phyloP scores from a whole-genome alignment of 1,140 invertebrate species.

The Aradophagus sp. region DNA sequence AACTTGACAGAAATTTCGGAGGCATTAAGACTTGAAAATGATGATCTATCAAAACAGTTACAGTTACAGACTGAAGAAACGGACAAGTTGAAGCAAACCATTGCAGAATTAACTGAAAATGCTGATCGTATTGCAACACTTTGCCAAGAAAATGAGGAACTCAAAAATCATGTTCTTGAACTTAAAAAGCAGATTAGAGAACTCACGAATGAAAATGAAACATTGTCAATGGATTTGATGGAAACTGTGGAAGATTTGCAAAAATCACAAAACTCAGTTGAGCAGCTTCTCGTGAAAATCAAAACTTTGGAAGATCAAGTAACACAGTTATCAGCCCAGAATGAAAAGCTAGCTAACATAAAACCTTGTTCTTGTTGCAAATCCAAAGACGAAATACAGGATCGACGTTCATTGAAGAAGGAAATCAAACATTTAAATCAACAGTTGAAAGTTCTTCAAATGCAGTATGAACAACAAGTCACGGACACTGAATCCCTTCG shows the following conservation, averaged over 20 bases:
- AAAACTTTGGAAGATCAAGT: conserved; percentile 16
- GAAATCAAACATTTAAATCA: conserved; percentile 59
- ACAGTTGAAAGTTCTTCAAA: conserved; percentile 58
- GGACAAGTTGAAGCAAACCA: too few relatives aligned
- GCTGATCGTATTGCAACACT: too few relatives aligned
- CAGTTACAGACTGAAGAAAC: too few relatives aligned
- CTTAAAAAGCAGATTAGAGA: too few relatives aligned
- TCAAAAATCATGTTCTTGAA: too few relatives aligned
- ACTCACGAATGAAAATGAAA: conserved; percentile 24
- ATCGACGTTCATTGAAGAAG: conserved; percentile 53
- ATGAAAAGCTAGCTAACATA: conserved; percentile 7
- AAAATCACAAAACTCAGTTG: conserved; percentile 16
- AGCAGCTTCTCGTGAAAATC: neutral
- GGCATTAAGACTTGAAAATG: too few relatives aligned
- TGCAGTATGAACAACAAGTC: conserved; percentile 59
- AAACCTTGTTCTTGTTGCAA: neutral
- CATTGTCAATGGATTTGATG: conserved; percentile 30
- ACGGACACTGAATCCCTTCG: conserved; percentile 28
- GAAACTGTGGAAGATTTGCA: conserved; percentile 31
- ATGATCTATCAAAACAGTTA: too few relatives aligned
- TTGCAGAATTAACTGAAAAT: too few relatives aligned
- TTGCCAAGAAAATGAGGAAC: too few relatives aligned
- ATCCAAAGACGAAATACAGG: conserved; percentile 54
- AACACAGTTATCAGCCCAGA: neutral
- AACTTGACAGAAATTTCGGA: too few relatives aligned